A percentile compares a stretch with the other conserved stretches of the same genome.
These are phyloP conservation scores for Burhinus oedicnemus DNA, from an alignment of 2,113 vertebrate genomes.

Conservation along the genomic window DNA sequence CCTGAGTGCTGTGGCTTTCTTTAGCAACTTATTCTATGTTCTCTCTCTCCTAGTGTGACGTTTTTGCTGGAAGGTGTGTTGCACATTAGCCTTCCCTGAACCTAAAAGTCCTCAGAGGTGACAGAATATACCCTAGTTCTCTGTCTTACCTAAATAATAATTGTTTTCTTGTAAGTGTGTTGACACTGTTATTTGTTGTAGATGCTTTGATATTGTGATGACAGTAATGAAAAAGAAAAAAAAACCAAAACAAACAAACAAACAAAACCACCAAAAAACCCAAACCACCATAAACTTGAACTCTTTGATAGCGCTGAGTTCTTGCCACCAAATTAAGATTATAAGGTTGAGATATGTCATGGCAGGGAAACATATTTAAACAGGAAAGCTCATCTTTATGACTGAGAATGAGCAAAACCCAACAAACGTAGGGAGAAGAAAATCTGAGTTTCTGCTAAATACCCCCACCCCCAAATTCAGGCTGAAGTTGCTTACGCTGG, in stretches of 20 bases:
- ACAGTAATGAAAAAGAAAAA: not conserved
- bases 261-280: not conserved
- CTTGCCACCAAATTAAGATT: not conserved
- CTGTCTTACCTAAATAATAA: not conserved
- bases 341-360: not conserved
- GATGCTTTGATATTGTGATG: not conserved
- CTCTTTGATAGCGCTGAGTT: not conserved
- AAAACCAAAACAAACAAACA: too few relatives aligned
- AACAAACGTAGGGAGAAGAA: not conserved
- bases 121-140: not conserved
- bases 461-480: not conserved
- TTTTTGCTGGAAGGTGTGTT: not conserved
- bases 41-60: fast-evolving
- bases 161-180: not conserved
- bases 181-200: not conserved
- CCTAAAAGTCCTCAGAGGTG: not conserved
- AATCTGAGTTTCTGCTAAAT: not conserved
- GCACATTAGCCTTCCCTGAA: not conserved
- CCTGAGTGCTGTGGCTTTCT: not conserved
- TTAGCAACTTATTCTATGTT: not conserved
- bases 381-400: not conserved
- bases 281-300: not conserved
- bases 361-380: not conserved
- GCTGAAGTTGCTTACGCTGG: not conserved
- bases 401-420: not conserved